These are phyloP conservation scores for Bovichtus diacanthus DNA, from an alignment of 2,797 vertebrate species.

Conservation along the genomic window DNA sequence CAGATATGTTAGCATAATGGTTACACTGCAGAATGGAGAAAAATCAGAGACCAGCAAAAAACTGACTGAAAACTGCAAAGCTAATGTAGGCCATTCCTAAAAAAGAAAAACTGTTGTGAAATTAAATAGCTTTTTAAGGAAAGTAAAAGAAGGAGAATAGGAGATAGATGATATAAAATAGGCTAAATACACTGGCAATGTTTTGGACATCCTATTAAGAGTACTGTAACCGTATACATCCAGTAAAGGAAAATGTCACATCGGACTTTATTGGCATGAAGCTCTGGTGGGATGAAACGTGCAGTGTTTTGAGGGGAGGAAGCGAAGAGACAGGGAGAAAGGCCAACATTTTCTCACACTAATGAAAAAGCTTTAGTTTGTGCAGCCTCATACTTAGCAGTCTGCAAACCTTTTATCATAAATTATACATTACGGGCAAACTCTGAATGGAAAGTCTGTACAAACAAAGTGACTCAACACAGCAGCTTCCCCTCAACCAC, in stretches of 20 bases:
- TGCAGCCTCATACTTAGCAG: conserved; percentile 50
- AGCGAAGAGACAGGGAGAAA: conserved; percentile 8
- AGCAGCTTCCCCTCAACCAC: not conserved
- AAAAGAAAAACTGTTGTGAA: not conserved
- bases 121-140: conserved; percentile 1
- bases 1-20: conserved; percentile 45
- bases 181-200: not conserved
- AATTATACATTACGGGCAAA: conserved; percentile 67
- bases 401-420: conserved; percentile 72
- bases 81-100: conserved; percentile 1
- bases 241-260: not conserved
- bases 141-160: not conserved
- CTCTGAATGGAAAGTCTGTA: conserved; percentile 47
- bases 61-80: conserved; percentile 27
- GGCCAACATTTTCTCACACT: conserved; percentile 34
- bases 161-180: not conserved
- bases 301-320: not conserved
- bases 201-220: not conserved
- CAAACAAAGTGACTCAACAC: conserved; percentile 45
- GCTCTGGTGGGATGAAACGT: not conserved
- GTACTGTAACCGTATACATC: not conserved
- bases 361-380: conserved; percentile 47
- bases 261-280: not conserved
- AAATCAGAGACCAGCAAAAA: conserved; percentile 29
- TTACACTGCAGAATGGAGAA: conserved; percentile 45